Percentiles rank a stretch among this genome's conserved stretches.
phyloP scores from a whole-genome alignment of 2,888 invertebrate genomes.

The Cephus pygmeus region DNA sequence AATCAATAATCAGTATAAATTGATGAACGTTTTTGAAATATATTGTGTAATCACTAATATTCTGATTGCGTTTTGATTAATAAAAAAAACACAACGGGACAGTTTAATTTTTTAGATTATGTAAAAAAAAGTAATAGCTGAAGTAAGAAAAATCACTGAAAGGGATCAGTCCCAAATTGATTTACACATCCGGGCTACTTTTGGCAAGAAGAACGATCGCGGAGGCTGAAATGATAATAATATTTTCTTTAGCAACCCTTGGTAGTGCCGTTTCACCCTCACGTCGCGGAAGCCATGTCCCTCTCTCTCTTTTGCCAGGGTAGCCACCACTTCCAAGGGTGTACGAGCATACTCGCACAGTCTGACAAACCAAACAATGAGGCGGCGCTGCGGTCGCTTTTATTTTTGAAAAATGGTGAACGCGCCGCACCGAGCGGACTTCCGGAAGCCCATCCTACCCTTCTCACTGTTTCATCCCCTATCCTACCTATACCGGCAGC shows the following conservation, averaged over 20 bases:
- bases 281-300: not conserved
- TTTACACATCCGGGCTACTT: not conserved
- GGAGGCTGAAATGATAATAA: conserved; percentile 26
- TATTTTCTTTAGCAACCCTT: conserved; percentile 27
- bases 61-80: not conserved
- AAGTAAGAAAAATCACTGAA: not conserved
- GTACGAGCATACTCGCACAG: conserved; percentile 12
- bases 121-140: not conserved
- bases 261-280: not conserved
- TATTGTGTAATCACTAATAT: not conserved
- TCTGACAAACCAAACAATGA: conserved; percentile 57
- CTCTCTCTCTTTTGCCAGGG: not conserved
- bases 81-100: not conserved
- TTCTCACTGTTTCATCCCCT: conserved; percentile 66
- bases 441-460: conserved; percentile 51
- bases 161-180: not conserved
- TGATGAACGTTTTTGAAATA: not conserved
- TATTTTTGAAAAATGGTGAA: conserved; percentile 64
- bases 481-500: conserved; percentile 70
- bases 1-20: no score
- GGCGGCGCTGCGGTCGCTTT: conserved; percentile 54
- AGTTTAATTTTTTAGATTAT: not conserved
- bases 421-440: conserved; percentile 53
- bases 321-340: not conserved
- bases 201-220: conserved; percentile 13